A percentile compares a stretch with the other conserved stretches of the same genome.
Conservation (phyloP, 2,113 vertebrate genomes). For the Lepisosteus osseus region DNA sequence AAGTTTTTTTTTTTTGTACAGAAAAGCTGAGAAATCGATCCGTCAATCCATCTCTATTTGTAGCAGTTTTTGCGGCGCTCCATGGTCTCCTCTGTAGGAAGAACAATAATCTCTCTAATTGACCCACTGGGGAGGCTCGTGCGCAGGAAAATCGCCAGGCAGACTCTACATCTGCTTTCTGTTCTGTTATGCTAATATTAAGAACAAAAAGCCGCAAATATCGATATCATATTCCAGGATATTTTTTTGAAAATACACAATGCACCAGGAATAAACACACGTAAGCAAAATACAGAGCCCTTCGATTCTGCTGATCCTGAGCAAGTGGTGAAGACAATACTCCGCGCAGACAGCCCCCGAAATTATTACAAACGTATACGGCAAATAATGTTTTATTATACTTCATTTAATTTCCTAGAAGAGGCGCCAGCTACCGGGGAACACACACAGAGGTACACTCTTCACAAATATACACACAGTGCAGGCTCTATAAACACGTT, state of each 20-base stretch:
- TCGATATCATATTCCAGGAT: background rate
- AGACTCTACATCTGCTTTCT: slow-evolving; percentile 86
- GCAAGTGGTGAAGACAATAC: too few species aligned
- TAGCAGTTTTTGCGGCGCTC: slow-evolving; percentile 74
- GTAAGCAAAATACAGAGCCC: too few species aligned
- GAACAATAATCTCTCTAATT: slow-evolving; percentile 99
- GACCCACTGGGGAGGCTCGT: slow-evolving; percentile 95
- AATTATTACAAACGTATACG: too few species aligned
- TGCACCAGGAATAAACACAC: background rate
- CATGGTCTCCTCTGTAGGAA: slow-evolving; percentile 94
- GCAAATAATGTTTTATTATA: too few species aligned
- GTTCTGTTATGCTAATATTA: slow-evolving; percentile 79
- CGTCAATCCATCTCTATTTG: slow-evolving; percentile 86
- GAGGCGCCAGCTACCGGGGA: too few species aligned
- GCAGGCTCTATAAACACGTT: too few species aligned
- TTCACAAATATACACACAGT: too few species aligned
- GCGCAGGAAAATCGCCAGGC: slow-evolving; percentile 74
- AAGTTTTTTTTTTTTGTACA: slow-evolving; percentile 54
- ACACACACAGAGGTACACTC: too few species aligned
- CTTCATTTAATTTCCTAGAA: too few species aligned
- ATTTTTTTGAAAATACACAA: background rate
- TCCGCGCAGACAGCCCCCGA: too few species aligned
- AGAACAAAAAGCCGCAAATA: slow-evolving; percentile 47
- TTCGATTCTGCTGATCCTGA: too few species aligned
- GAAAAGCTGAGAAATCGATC: slow-evolving; percentile 84